phyloP scores from a whole-genome alignment of 2,113 vertebrate genomes.

The Mungos mungo region DNA sequence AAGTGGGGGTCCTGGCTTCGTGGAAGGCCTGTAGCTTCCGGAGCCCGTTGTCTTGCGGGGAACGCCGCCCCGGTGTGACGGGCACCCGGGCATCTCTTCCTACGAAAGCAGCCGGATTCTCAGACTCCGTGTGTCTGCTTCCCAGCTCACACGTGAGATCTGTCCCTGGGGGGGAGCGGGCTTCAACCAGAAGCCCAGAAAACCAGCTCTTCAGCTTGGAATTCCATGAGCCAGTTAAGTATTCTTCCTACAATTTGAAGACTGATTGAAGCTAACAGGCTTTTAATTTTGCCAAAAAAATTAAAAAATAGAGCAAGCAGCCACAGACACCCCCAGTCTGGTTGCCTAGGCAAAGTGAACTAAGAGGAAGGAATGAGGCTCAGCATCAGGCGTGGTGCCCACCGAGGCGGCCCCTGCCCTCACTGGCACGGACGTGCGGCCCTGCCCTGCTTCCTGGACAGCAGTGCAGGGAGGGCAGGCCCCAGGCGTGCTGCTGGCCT shows the following conservation, averaged over 20 bases:
- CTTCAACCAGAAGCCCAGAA: background rate
- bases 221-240: background rate
- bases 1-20: background rate
- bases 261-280: background rate
- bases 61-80: background rate
- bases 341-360: background rate
- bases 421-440: accelerated
- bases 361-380: background rate
- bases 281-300: background rate
- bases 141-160: no score
- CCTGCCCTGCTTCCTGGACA: background rate
- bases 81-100: accelerated
- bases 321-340: background rate
- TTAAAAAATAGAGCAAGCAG: background rate
- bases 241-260: background rate
- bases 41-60: background rate
- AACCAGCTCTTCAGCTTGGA: background rate
- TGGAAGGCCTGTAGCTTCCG: background rate
- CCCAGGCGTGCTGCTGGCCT: no score
- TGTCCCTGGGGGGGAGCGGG: background rate
- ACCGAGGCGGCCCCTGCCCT: accelerated
- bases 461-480: background rate
- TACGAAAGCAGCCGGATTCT: background rate
- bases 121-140: background rate
- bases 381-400: background rate